phyloP scores from a whole-genome alignment of 2,797 vertebrate species.

The Microhierax caerulescens region DNA sequence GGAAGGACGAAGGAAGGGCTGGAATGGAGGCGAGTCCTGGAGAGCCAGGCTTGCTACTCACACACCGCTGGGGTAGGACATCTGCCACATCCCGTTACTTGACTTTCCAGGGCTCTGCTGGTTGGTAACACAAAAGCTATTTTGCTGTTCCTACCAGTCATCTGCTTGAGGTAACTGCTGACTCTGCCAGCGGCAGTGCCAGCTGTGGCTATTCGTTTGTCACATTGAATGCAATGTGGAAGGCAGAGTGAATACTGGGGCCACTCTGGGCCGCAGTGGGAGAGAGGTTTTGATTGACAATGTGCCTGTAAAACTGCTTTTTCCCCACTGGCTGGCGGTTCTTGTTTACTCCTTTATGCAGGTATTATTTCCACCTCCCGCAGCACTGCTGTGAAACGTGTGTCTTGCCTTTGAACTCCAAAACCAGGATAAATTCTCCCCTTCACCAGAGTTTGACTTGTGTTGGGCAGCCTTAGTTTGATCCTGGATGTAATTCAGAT shows the following conservation, averaged over 20 bases:
- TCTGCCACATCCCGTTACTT: conserved; percentile 27
- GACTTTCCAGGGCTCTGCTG: conserved; percentile 32
- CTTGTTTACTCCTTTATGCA: background rate
- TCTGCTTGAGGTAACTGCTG: conserved; percentile 31
- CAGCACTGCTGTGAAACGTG: background rate
- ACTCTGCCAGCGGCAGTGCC: background rate
- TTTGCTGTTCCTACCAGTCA: background rate
- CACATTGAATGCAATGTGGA: background rate
- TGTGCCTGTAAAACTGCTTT: background rate
- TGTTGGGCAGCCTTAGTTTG: background rate
- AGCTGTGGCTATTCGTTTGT: conserved; percentile 54
- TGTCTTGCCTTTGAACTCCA: background rate
- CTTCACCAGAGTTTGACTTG: background rate
- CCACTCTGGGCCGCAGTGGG: background rate
- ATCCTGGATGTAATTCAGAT: background rate
- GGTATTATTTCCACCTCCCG: background rate
- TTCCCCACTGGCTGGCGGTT: background rate
- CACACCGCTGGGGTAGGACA: background rate
- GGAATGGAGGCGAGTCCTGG: conserved; percentile 12
- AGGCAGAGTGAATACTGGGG: background rate
- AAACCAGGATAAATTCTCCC: background rate
- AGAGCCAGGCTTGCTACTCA: conserved; percentile 1
- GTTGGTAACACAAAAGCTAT: conserved; percentile 2
- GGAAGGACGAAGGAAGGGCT: conserved; percentile 45
- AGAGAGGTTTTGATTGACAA: background rate